phyloP scores from a whole-genome alignment of 2,113 vertebrate genomes.

The Bungarus multicinctus region DNA sequence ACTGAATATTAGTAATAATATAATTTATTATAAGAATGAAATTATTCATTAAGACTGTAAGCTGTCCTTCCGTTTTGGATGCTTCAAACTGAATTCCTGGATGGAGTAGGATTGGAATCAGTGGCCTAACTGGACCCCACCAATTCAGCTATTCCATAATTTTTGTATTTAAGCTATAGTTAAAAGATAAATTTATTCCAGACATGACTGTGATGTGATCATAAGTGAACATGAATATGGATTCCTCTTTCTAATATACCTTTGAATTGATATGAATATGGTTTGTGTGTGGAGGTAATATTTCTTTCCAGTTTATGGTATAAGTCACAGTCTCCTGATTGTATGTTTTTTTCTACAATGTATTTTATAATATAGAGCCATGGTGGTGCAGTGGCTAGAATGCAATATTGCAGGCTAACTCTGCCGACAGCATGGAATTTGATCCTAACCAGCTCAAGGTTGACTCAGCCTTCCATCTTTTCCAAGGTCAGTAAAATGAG shows the following conservation, averaged over 20 bases:
- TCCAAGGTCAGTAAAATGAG: not conserved
- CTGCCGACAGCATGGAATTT: not conserved
- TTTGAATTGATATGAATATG: conserved; percentile 1
- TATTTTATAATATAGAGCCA: conserved; percentile 6
- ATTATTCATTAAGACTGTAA: not conserved
- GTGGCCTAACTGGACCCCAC: not conserved
- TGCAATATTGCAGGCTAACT: not conserved
- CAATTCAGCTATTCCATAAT: not conserved
- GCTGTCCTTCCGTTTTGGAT: not conserved
- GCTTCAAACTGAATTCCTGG: not conserved
- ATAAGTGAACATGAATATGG: not conserved
- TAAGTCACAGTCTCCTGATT: conserved; percentile 28
- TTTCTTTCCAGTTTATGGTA: not conserved
- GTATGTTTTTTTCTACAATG: conserved; percentile 45
- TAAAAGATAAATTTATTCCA: not conserved
- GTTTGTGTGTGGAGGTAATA: conserved; percentile 13
- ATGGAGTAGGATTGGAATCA: not conserved
- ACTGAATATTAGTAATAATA: not conserved
- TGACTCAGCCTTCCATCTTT: not conserved
- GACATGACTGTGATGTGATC: not conserved
- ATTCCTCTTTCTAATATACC: no score
- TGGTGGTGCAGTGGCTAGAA: not conserved
- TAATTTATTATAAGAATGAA: not conserved
- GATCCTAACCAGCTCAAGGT: not conserved
- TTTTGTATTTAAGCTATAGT: not conserved